phyloP scores from a whole-genome alignment of 2,888 invertebrate species.

The Sarcophaga caerulescens region DNA sequence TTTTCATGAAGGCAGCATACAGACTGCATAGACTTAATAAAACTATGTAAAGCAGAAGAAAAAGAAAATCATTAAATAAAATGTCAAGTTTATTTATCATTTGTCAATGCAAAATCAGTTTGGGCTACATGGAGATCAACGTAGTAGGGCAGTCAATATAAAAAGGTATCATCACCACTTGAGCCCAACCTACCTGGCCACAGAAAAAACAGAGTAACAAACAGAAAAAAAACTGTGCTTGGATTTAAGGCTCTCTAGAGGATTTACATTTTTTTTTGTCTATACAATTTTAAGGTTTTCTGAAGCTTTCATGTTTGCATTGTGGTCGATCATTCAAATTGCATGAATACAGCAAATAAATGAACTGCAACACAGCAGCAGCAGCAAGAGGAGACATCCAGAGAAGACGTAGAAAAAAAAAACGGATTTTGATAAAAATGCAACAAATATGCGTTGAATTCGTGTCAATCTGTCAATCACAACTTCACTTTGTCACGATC shows the following conservation, averaged over 20 bases:
- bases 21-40: background rate
- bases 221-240: conserved; percentile 42
- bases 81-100: conserved; percentile 72
- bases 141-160: conserved; percentile 14
- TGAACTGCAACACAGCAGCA: background rate
- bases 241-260: conserved; percentile 42
- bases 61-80: conserved; percentile 64
- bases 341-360: conserved; percentile 36
- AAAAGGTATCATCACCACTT: conserved; percentile 56
- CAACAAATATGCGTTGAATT: conserved; percentile 65
- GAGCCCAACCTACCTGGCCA: conserved; percentile 2
- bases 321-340: conserved; percentile 61
- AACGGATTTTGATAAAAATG: conserved; percentile 55
- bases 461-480: conserved; percentile 70
- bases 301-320: conserved; percentile 8
- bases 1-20: conserved; percentile 7
- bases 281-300: conserved; percentile 22
- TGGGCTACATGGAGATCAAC: conserved; percentile 53
- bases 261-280: conserved; percentile 40
- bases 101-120: conserved; percentile 67
- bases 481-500: conserved; percentile 71
- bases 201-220: conserved; percentile 19
- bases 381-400: too few species aligned
- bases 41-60: conserved; percentile 19
- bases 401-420: background rate